phyloP scores from a whole-genome alignment of 2,797 vertebrate genomes.

The Danionella dracula region DNA sequence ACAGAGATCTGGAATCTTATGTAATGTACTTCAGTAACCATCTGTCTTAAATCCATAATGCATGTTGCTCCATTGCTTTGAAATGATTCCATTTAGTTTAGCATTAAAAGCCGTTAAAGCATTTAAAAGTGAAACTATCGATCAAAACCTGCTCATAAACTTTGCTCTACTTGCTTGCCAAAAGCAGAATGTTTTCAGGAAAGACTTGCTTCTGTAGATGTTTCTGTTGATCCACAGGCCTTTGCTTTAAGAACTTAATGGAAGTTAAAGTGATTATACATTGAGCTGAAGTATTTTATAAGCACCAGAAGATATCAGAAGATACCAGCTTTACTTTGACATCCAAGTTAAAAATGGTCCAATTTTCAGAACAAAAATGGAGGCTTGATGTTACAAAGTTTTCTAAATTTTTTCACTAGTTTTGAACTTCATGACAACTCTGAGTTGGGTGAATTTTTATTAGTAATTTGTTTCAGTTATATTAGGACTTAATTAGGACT shows the following conservation, averaged over 20 bases:
- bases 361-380: too few species aligned
- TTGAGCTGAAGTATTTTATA: background rate
- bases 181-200: background rate
- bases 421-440: too few species aligned
- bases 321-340: too few species aligned
- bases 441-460: too few species aligned
- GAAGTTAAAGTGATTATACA: constrained; percentile 2
- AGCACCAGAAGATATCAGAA: too few species aligned
- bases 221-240: background rate
- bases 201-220: background rate
- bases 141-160: constrained; percentile 7
- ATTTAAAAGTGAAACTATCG: too few species aligned
- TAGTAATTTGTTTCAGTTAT: too few species aligned
- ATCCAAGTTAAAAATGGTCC: too few species aligned
- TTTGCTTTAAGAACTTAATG: constrained; percentile 3
- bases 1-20: background rate
- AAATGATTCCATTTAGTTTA: background rate
- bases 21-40: background rate
- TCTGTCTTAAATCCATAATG: constrained; percentile 15
- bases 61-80: background rate
- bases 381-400: too few species aligned
- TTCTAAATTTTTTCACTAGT: too few species aligned
- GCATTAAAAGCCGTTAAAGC: constrained; percentile 25
- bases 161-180: background rate
- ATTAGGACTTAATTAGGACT: too few species aligned